These are phyloP conservation scores for Epinephelus fuscoguttatus DNA, from an alignment of 2,113 vertebrate genomes.

Conservation along the genomic window DNA sequence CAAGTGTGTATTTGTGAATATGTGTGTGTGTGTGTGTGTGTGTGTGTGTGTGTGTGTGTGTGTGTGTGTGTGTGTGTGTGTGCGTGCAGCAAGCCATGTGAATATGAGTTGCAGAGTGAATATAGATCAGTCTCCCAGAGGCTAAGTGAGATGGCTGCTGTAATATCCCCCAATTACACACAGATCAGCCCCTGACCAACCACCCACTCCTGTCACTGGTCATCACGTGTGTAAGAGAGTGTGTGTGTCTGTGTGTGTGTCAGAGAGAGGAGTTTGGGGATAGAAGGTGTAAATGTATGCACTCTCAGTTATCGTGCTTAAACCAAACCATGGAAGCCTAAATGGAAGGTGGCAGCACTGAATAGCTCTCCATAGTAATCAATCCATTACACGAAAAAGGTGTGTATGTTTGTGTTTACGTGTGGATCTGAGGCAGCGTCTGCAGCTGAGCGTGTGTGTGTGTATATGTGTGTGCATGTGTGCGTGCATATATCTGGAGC, in stretches of 20 bases:
- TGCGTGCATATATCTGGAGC: not conserved
- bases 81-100: conserved; percentile 40
- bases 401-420: conserved; percentile 27
- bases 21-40: conserved; percentile 11
- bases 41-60: too few relatives aligned
- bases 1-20: not conserved
- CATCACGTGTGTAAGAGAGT: conserved; percentile 75
- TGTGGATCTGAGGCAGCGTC: not conserved
- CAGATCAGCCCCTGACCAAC: conserved; percentile 81
- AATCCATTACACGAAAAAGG: conserved; percentile 44
- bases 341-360: conserved; percentile 80
- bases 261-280: conserved; percentile 37
- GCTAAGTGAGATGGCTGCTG: conserved; percentile 83
- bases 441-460: not conserved
- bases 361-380: conserved; percentile 54
- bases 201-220: conserved; percentile 77
- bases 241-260: conserved; percentile 66
- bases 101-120: conserved; percentile 75
- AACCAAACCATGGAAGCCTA: conserved; percentile 64
- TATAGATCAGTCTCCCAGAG: conserved; percentile 83
- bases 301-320: conserved; percentile 71
- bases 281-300: conserved; percentile 56
- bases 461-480: not conserved
- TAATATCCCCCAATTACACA: conserved; percentile 87
- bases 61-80: conserved; percentile 2